phyloP scores from a whole-genome alignment of 2,797 vertebrate genomes.

The Fringilla coelebs region DNA sequence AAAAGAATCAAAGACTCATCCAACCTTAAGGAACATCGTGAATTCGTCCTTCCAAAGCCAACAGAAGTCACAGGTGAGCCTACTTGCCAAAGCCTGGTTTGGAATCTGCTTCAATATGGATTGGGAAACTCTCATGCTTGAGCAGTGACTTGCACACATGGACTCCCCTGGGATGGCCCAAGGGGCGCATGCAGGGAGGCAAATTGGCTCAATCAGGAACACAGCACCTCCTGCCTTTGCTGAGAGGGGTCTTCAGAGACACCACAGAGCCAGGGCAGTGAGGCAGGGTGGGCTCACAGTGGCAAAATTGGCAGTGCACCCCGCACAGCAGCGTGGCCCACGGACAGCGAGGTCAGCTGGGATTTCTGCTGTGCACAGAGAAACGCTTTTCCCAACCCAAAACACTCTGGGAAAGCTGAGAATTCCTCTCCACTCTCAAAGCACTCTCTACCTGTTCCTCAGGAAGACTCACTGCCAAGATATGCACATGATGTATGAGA shows the following conservation, averaged over 20 bases:
- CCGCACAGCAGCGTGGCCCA: neutral
- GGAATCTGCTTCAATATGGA: neutral
- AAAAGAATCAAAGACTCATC: neutral
- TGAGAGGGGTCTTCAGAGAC: neutral
- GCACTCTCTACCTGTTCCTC: accelerated
- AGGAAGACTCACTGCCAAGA: neutral
- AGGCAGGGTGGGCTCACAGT: neutral
- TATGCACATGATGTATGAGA: neutral
- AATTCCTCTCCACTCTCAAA: neutral
- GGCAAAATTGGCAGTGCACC: neutral
- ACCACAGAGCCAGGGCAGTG: neutral
- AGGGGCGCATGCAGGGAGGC: neutral
- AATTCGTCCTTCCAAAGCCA: neutral
- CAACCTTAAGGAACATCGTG: neutral
- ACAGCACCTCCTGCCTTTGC: neutral
- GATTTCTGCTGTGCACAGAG: neutral
- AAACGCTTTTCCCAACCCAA: neutral
- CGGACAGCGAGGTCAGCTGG: neutral
- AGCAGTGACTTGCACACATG: neutral
- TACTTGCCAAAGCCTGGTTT: neutral
- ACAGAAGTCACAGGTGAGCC: neutral
- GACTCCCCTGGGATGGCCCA: neutral
- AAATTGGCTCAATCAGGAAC: neutral
- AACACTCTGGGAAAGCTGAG: neutral
- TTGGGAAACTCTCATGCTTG: neutral